Evolutionary conservation across 2,797 vertebrate genomes (phyloP).

Genomic region (Chanos chanos): DNA sequence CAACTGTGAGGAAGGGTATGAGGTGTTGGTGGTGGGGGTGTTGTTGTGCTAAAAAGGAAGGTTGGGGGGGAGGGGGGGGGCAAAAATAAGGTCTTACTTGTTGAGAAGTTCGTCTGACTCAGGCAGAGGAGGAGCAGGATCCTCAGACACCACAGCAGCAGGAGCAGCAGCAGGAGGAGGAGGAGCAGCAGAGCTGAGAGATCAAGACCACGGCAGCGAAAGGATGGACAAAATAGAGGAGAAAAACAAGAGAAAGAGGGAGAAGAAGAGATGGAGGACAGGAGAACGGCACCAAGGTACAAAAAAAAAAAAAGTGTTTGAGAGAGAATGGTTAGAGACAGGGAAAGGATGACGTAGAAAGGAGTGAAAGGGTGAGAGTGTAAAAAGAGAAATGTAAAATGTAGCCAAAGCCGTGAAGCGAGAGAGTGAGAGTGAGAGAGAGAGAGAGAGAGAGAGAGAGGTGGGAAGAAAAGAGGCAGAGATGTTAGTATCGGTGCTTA

Average conservation of each 20-base stretch:
- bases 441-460: conserved; percentile 15
- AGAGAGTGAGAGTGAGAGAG: neutral
- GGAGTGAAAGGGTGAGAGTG: neutral
- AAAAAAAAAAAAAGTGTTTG: neutral
- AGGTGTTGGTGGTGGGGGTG: neutral
- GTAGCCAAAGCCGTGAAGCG: conserved; percentile 30
- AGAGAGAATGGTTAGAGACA: neutral
- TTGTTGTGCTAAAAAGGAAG: neutral
- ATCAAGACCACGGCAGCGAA: conserved; percentile 19
- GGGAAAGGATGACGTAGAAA: neutral
- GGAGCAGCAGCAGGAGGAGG: conserved; percentile 79
- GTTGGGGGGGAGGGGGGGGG: conserved; percentile 10
- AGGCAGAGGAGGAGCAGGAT: conserved; percentile 83
- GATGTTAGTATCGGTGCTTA: conserved; percentile 60
- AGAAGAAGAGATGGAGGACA: conserved; percentile 27
- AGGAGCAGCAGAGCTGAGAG: conserved; percentile 77
- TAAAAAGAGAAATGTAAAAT: conserved; percentile 29
- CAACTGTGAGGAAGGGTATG: neutral
- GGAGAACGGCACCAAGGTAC: neutral
- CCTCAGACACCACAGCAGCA: conserved; percentile 72
- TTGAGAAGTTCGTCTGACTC: conserved; percentile 92
- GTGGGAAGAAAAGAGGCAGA: conserved; percentile 50
- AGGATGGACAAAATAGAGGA: conserved; percentile 15
- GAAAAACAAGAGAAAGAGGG: conserved; percentile 25
- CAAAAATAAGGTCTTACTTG: conserved; percentile 95